Percentiles rank a stretch among this genome's conserved stretches.
phyloP scores from a whole-genome alignment of 1,140 invertebrate genomes.

The Heliconius nattereri region DNA sequence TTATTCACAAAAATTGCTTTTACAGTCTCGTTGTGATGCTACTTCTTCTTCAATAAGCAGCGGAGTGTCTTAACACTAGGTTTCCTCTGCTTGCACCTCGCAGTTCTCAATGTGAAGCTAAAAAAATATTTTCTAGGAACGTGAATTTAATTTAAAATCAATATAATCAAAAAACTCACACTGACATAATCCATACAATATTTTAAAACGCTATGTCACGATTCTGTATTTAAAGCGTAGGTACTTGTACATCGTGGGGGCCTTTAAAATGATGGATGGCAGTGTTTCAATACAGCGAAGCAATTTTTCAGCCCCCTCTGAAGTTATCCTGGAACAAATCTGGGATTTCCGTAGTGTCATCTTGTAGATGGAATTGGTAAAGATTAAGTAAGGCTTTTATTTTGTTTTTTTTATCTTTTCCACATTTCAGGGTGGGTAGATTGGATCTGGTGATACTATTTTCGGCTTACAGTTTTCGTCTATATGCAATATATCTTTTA shows the following conservation, averaged over 20 bases:
- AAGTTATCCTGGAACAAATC: constrained; percentile 11
- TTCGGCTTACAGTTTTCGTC: too few species aligned
- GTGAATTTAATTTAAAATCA: neutral
- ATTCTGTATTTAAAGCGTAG: neutral
- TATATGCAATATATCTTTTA: too few species aligned
- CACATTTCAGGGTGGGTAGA: too few species aligned
- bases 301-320: constrained; percentile 35
- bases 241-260: neutral
- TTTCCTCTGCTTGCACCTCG: too few species aligned
- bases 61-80: too few species aligned
- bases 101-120: too few species aligned
- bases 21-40: too few species aligned
- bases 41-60: too few species aligned
- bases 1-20: too few species aligned
- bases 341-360: constrained; percentile 5
- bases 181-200: neutral
- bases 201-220: neutral
- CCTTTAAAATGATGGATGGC: constrained; percentile 41
- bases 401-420: neutral
- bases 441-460: too few species aligned
- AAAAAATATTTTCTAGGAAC: too few species aligned
- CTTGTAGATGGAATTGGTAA: constrained; percentile 1
- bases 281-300: constrained; percentile 39
- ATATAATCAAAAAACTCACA: neutral
- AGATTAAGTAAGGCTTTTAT: neutral